phyloP scores from a whole-genome alignment of 2,888 invertebrate genomes.

The Rhamnusium bicolor region DNA sequence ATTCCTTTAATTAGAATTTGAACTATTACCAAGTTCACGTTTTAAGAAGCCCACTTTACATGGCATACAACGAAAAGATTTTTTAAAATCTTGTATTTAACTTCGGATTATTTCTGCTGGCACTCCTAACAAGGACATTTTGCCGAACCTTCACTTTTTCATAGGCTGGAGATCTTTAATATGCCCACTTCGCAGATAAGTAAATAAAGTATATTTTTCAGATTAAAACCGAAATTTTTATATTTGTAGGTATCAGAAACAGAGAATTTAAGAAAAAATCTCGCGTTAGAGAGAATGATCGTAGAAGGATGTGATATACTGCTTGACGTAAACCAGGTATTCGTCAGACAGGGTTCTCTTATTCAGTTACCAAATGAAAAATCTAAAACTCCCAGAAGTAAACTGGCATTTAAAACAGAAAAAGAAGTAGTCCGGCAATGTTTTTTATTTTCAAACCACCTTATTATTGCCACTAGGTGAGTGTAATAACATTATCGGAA shows the following conservation, averaged over 20 bases:
- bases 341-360: slow-evolving; percentile 89
- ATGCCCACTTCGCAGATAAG: too few species aligned
- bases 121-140: too few species aligned
- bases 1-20: too few species aligned
- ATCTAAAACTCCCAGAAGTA: slow-evolving; percentile 74
- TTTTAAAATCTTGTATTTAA: too few species aligned
- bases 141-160: too few species aligned
- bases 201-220: too few species aligned
- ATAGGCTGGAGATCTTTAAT: too few species aligned
- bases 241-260: slow-evolving; percentile 87
- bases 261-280: slow-evolving; percentile 91
- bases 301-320: slow-evolving; percentile 95
- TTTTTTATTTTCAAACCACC: slow-evolving; percentile 92
- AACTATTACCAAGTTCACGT: too few species aligned
- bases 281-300: slow-evolving; percentile 94
- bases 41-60: too few species aligned
- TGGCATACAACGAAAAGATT: too few species aligned
- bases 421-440: slow-evolving; percentile 86
- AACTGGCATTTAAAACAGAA: slow-evolving; percentile 78
- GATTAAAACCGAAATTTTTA: background rate
- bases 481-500: background rate
- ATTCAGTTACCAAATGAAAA: slow-evolving; percentile 82
- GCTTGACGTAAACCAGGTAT: slow-evolving; percentile 93
- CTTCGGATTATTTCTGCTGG: too few species aligned
- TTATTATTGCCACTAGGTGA: slow-evolving; percentile 86